A percentile compares a stretch with the other conserved stretches of the same genome.
Evolutionary conservation across 2,113 vertebrate species (phyloP).

Genomic region (Otis tarda): DNA sequence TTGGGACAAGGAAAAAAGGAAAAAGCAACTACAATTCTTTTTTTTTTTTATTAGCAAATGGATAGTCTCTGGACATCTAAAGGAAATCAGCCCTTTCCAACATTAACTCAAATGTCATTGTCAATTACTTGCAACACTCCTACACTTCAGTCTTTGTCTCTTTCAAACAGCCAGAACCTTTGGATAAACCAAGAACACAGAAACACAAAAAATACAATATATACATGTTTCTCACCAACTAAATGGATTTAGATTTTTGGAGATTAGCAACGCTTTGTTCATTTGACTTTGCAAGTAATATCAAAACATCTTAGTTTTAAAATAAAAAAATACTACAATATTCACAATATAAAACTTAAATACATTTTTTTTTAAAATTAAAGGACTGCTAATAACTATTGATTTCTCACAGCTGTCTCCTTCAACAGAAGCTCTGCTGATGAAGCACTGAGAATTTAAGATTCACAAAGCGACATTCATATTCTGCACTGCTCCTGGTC

Average conservation of each 20-base stretch:
- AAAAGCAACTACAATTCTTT: not conserved
- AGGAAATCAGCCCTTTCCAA: slow-evolving; percentile 32
- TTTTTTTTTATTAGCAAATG: slow-evolving; percentile 38
- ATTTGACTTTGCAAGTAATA: slow-evolving; percentile 17
- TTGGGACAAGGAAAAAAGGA: not conserved
- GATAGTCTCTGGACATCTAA: slow-evolving; percentile 5
- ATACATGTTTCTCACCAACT: not conserved
- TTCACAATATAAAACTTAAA: slow-evolving; percentile 65
- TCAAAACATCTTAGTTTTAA: slow-evolving; percentile 34
- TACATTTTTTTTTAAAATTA: not conserved
- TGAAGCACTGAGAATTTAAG: slow-evolving; percentile 5
- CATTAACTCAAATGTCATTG: not conserved
- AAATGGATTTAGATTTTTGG: not conserved
- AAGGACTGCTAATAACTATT: not conserved
- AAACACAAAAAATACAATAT: not conserved
- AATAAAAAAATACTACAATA: slow-evolving; percentile 59
- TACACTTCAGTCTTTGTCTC: not conserved
- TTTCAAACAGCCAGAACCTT: not conserved
- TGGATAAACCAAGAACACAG: slow-evolving; percentile 28
- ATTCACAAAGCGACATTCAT: not conserved
- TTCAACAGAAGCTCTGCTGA: slow-evolving; percentile 24
- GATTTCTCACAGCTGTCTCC: slow-evolving; percentile 23
- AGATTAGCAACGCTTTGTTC: slow-evolving; percentile 21
- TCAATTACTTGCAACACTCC: not conserved
- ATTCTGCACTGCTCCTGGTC: not conserved